A percentile compares a stretch with the other conserved stretches of the same genome.
Evolutionary conservation across 2,797 vertebrate genomes (phyloP).

Genomic region (Poecilia picta): DNA sequence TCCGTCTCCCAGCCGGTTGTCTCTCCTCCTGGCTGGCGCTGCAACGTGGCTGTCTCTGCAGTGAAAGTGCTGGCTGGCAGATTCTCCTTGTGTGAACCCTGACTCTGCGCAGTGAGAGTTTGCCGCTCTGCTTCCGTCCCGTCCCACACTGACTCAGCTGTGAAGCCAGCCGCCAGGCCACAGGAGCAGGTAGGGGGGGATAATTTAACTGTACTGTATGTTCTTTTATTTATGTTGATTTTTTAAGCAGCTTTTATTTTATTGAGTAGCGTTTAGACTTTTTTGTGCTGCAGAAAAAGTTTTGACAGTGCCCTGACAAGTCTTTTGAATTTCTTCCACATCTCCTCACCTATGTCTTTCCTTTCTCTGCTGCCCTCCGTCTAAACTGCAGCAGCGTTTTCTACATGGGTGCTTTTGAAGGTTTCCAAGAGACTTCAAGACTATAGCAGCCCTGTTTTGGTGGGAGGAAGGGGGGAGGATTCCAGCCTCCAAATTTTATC

Average conservation of each 20-base stretch:
- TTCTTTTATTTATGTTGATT: background rate
- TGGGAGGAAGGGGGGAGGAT: background rate
- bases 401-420: constrained; percentile 30
- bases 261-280: background rate
- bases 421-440: constrained; percentile 25
- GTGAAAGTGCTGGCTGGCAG: constrained; percentile 73
- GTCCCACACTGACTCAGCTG: constrained; percentile 69
- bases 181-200: constrained; percentile 67
- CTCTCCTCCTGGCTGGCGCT: constrained; percentile 54
- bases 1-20: constrained; percentile 40
- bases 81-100: constrained; percentile 81
- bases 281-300: background rate
- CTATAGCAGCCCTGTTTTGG: constrained; percentile 11
- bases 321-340: background rate
- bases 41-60: constrained; percentile 77
- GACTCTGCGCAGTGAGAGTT: constrained; percentile 71
- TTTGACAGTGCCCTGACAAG: background rate
- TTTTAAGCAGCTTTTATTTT: background rate
- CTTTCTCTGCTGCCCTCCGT: constrained; percentile 45
- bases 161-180: constrained; percentile 49
- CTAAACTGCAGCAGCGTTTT: constrained; percentile 54
- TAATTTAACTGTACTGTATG: constrained; percentile 5
- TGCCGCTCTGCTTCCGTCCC: constrained; percentile 48
- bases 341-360: background rate
- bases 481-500: constrained; percentile 21